phyloP scores from a whole-genome alignment of 2,797 vertebrate species.

The Catharus ustulatus region DNA sequence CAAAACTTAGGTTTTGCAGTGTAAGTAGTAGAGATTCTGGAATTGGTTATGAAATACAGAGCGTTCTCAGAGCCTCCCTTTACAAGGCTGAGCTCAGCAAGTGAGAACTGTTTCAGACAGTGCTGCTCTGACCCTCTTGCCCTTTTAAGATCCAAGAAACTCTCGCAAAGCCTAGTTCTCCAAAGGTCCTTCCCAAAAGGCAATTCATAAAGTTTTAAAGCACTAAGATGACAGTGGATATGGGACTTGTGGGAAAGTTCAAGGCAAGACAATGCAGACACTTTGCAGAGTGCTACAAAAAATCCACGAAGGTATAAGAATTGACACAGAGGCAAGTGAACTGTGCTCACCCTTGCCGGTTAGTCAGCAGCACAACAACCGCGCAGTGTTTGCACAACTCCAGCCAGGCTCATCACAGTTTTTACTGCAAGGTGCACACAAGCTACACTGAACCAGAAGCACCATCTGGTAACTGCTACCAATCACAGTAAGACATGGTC shows the following conservation, averaged over 20 bases:
- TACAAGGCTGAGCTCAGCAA: background rate
- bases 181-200: background rate
- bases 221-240: background rate
- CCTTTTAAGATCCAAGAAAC: background rate
- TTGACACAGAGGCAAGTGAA: background rate
- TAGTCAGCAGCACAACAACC: background rate
- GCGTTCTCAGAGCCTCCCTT: background rate
- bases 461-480: background rate
- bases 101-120: background rate
- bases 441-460: background rate
- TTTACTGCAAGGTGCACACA: background rate
- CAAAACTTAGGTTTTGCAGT: background rate
- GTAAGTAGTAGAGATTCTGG: background rate
- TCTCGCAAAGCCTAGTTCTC: background rate
- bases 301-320: background rate
- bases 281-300: background rate
- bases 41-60: background rate
- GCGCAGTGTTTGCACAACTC: background rate
- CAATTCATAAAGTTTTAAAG: background rate
- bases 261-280: background rate
- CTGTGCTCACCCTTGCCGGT: background rate
- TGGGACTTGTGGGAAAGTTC: background rate
- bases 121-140: background rate
- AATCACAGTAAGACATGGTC: background rate
- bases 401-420: background rate